These are phyloP conservation scores for Platalea minor DNA, from an alignment of 2,797 vertebrate genomes.

Conservation along the genomic window DNA sequence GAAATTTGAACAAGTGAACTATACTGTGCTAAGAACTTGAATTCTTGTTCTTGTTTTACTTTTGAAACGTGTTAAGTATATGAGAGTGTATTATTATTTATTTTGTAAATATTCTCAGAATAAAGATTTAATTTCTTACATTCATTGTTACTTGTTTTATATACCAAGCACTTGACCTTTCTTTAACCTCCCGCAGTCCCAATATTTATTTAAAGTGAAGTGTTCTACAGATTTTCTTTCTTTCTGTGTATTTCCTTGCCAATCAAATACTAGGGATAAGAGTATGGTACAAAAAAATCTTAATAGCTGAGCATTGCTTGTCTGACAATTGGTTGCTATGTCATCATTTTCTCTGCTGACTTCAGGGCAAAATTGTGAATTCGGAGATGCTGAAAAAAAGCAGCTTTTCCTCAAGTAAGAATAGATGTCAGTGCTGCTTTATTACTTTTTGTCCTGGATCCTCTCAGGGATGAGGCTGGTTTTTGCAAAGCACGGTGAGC, in stretches of 20 bases:
- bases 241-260: not conserved
- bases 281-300: not conserved
- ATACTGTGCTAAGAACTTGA: not conserved
- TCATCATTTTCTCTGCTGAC: not conserved
- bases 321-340: not conserved
- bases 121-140: conserved; percentile 8
- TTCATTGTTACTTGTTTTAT: not conserved
- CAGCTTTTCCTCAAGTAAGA: not conserved
- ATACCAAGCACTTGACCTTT: not conserved
- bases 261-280: not conserved
- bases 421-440: not conserved
- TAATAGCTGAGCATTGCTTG: not conserved
- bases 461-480: not conserved
- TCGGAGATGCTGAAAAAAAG: not conserved
- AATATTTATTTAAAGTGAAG: not conserved
- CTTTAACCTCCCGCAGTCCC: not conserved
- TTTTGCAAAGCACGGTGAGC: not conserved
- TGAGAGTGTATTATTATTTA: not conserved
- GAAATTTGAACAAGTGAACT: not conserved
- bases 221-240: not conserved
- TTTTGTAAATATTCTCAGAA: not conserved
- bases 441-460: not conserved
- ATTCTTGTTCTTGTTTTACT: not conserved
- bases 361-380: not conserved
- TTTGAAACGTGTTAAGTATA: not conserved